These are phyloP conservation scores for Phenganax marumi DNA, from an alignment of 92 coral and sea anemone species.

Conservation along the genomic window DNA sequence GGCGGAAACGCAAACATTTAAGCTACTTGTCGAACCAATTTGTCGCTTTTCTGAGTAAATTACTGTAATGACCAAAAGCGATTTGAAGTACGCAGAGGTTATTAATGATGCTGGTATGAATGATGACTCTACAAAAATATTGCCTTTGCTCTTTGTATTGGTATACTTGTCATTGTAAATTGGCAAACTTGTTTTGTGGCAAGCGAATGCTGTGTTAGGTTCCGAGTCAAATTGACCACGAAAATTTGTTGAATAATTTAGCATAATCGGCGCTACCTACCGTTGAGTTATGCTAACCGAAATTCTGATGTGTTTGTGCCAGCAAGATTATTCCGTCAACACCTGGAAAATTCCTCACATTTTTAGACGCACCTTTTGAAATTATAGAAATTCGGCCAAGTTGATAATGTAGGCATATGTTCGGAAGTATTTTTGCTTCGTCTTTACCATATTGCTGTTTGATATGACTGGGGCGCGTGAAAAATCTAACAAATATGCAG, in stretches of 20 bases:
- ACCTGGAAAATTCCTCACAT: not conserved
- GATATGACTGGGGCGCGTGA: constrained; percentile 2
- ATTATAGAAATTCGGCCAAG: constrained; percentile 1
- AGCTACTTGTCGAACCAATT: too few relatives aligned
- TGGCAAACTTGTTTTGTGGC: too few relatives aligned
- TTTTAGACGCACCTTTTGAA: constrained; percentile 16
- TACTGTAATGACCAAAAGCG: too few relatives aligned
- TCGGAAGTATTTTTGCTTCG: constrained; percentile 4
- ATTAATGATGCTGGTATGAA: too few relatives aligned
- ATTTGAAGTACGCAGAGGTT: too few relatives aligned
- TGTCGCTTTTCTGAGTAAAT: too few relatives aligned
- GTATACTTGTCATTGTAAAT: too few relatives aligned
- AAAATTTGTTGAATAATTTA: not conserved
- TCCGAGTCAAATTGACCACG: not conserved
- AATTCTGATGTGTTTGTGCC: constrained; percentile 7
- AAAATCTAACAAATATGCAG: not conserved
- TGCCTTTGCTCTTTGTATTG: too few relatives aligned
- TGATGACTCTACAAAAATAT: too few relatives aligned
- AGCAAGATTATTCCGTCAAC: constrained; percentile 4
- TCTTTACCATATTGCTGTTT: not conserved
- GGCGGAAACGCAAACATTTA: too few relatives aligned
- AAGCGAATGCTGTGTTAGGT: too few relatives aligned
- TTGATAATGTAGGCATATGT: constrained; percentile 11
- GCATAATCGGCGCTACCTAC: not conserved
- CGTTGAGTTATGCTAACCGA: not conserved